Conservation (phyloP, 2,113 vertebrate genomes). For the Lanius ludovicianus region DNA sequence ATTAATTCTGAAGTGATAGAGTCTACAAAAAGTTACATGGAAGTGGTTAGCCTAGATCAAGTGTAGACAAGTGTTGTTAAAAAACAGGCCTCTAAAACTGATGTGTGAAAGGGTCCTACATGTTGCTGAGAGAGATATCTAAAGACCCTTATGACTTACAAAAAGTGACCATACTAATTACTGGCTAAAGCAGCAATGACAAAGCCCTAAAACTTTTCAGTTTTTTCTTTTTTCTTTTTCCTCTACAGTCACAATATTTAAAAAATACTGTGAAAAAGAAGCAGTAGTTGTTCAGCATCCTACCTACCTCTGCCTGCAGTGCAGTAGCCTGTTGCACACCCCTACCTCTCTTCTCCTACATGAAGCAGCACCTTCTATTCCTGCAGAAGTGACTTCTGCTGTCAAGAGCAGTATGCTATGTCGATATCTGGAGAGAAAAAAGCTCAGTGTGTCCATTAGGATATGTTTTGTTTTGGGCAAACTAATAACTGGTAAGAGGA, state of each 20-base stretch:
- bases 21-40: not conserved
- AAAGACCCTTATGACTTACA: not conserved
- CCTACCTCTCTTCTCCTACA: rapidly evolving
- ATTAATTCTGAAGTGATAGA: not conserved
- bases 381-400: not conserved
- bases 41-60: not conserved
- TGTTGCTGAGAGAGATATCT: not conserved
- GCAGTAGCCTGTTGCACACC: not conserved
- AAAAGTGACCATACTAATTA: not conserved
- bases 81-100: not conserved
- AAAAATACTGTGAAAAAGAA: not conserved
- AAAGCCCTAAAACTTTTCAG: not conserved
- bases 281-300: not conserved
- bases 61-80: not conserved
- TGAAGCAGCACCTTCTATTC: not conserved
- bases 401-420: not conserved
- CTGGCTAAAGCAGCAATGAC: not conserved
- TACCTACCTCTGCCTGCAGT: not conserved
- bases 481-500: not conserved
- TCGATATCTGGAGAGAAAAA: not conserved
- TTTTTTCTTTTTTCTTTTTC: rapidly evolving
- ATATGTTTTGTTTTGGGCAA: not conserved
- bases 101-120: not conserved
- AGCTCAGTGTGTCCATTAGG: not conserved
- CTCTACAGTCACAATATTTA: not conserved